Evolutionary conservation across 2,888 invertebrate genomes (phyloP), one percentile per base, ranked within the genome.

Genomic region (Allolobophora icterica): DNA sequence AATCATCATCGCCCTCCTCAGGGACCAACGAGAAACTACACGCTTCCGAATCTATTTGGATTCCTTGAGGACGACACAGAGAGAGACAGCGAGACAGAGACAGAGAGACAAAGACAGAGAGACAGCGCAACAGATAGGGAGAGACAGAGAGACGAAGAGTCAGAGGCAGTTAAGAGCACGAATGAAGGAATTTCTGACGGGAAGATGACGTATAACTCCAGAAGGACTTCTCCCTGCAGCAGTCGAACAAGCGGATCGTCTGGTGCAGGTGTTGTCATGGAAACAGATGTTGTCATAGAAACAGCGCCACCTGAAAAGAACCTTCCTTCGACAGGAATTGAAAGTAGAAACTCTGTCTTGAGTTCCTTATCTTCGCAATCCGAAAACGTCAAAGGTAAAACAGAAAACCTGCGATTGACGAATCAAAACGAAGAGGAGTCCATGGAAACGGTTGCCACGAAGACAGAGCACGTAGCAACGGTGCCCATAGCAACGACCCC

Each of bases 1-100:
- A 52, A n/a, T 8, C 71, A 71, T n/a, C n/a, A 11, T 4, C 21
- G 3, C 3, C 71, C 71, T 71, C 71, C 71, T 30, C 3, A 71
- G n/a, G 71, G 71, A 71, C 71, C 71, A 71, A 71, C 71, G 30
- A 71, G 71, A n/a, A 71, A 71, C 71, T 71, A 71, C n/a, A 71
- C 71, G 1, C 71, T 71, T 30, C 71, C 71, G 8, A n/a, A 71
- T 71, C 71, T 71, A 8, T 71, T 71, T 71, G 0, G 13, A 6
- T 71, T 71, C 71, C 71, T 71, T 11, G 52, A 52, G 52, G 24
- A 52, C 4, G 52, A 52, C 52, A 21, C 52, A 52, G 52, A 52
- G 3, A n/a, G 71, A 30, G 71, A 71, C 30, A n/a, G 30, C 5
- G 71, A 71, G 11, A n/a, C 8, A 30, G 71, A 71, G 30, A n/a